These are phyloP conservation scores for Patagioenas fasciata DNA, from an alignment of 2,113 vertebrate genomes.

Conservation along the genomic window DNA sequence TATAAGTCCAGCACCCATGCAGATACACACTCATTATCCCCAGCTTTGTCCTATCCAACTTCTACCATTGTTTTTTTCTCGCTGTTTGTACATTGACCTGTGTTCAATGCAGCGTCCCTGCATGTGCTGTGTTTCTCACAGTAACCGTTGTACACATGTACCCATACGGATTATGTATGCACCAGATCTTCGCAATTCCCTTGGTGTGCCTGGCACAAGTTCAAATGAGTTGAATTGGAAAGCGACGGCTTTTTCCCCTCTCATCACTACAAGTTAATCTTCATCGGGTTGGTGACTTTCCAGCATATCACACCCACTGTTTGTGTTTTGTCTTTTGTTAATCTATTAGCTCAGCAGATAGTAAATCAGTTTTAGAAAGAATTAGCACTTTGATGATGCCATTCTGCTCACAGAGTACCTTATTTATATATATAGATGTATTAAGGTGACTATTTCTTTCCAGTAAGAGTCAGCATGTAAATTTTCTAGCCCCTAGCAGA, in stretches of 20 bases:
- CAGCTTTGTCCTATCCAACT: background rate
- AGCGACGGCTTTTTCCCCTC: background rate
- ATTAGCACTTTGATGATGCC: background rate
- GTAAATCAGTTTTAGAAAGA: conserved; percentile 26
- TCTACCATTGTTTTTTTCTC: background rate
- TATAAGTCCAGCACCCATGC: background rate
- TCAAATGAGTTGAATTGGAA: conserved; percentile 48
- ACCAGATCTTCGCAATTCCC: conserved; percentile 34
- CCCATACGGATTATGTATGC: background rate
- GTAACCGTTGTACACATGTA: background rate
- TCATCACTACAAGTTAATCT: conserved; percentile 23
- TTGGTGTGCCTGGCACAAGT: conserved; percentile 24
- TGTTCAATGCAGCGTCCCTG: background rate
- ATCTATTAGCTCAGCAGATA: conserved; percentile 31
- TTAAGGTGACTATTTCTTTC: background rate
- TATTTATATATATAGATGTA: background rate
- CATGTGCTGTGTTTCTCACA: background rate
- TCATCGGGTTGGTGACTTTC: conserved; percentile 34
- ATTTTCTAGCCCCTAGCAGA: conserved; percentile 2
- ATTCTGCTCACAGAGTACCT: background rate
- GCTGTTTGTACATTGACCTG: background rate
- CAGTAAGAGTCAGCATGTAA: background rate
- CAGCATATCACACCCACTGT: conserved; percentile 11
- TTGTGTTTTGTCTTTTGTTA: conserved; percentile 29
- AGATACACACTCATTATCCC: background rate